Base-by-base conservation (phyloP, 2,888 invertebrate genomes). In the Drosophila mercatorum region DNA sequence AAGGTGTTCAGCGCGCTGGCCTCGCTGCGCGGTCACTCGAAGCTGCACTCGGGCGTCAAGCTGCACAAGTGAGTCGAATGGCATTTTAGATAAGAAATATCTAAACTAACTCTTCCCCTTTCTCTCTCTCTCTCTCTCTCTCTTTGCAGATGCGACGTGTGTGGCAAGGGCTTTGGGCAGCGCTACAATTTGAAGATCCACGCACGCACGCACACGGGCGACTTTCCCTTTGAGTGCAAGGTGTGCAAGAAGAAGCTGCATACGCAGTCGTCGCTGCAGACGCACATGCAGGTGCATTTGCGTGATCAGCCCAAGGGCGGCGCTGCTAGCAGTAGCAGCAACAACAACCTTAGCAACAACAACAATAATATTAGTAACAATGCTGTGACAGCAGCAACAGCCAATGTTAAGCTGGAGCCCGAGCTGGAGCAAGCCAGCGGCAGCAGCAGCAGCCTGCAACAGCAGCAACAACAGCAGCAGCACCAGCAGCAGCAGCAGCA, bases 1-100 rank as follows among this genome's bases (percentile, higher is more conserved):
- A 94, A 94, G 76, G 92, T 93, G 36, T 94, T 94, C 72, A 92
- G 93, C 68, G 92, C 92, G 6, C 69, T 93, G 67, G 92, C 93
- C 55, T 93, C 93, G 57, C 76, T 93, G 41, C 85, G 92, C 22
- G 92, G 92, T 2, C 93, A 93, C 80, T 92, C 92, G 46, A 93
- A 92, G 76, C 78, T 93, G 17, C 93, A 93, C 69, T 93, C 93
- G 44, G 93, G 93, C 51, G 92, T 92, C 46, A 93, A 93, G 78
- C 72, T 92, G 81, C 93, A 93, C 88, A 92, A 92, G 93, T 93
- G 81, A 91, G 91, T 89, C 4, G n/a, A 17, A 12, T 1, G 10
- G 10, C 17, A n/a, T 28, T 1, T 22, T 5, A 2, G 3, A 22
- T 12, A 17, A 5, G 8, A 5, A 38, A 14, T 5, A 38, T 38